These are phyloP conservation scores for Limnephilus rhombicus DNA, from an alignment of 2,888 invertebrate genomes.

Conservation along the genomic window DNA sequence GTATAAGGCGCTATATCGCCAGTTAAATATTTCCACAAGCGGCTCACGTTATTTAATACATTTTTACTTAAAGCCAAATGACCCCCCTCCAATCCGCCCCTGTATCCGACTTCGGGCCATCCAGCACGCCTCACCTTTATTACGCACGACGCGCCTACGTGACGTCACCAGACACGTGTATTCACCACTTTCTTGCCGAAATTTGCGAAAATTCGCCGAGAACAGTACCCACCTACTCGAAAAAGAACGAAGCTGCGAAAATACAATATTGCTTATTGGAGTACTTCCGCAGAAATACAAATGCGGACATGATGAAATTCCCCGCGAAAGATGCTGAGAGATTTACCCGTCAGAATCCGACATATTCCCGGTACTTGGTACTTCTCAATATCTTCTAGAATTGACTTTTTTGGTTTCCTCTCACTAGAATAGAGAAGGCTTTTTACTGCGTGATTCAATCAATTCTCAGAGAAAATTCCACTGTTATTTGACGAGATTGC, in stretches of 20 bases:
- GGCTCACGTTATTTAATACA: constrained; percentile 46
- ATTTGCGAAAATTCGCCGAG: constrained; percentile 48
- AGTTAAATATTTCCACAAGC: background rate
- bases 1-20: background rate
- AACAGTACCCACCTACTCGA: background rate
- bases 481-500: constrained; percentile 5
- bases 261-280: constrained; percentile 44
- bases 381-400: constrained; percentile 15
- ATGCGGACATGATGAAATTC: constrained; percentile 39
- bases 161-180: constrained; percentile 57
- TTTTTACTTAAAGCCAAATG: constrained; percentile 39
- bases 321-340: constrained; percentile 3
- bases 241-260: constrained; percentile 23
- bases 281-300: constrained; percentile 35
- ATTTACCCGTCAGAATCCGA: constrained; percentile 4
- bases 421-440: background rate
- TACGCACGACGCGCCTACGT: constrained; percentile 61
- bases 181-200: constrained; percentile 46
- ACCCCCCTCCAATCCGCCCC: constrained; percentile 13
- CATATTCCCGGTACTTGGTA: background rate
- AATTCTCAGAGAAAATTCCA: background rate
- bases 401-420: constrained; percentile 7
- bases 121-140: constrained; percentile 61
- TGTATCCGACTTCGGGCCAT: background rate
- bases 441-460: constrained; percentile 5